phyloP scores from a whole-genome alignment of 1,140 invertebrate species.

The Lysiphlebus fabarum region DNA sequence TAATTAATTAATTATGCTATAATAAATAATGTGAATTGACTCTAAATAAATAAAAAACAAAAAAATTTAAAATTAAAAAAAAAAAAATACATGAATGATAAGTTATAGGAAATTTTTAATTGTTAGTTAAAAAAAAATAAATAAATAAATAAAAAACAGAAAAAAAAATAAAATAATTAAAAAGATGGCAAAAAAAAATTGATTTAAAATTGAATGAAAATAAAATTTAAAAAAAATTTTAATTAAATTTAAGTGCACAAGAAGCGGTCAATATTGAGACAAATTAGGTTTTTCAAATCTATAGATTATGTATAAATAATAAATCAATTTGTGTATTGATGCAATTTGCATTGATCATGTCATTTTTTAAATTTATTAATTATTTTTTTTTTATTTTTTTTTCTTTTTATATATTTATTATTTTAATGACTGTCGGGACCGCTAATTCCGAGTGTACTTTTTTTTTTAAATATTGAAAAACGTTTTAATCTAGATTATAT shows the following conservation, averaged over 20 bases:
- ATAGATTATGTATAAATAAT: background rate
- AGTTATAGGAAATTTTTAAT: constrained; percentile 53
- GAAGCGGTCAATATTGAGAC: constrained; percentile 21
- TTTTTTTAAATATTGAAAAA: too few relatives aligned
- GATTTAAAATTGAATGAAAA: constrained; percentile 26
- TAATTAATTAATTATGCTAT: constrained; percentile 56
- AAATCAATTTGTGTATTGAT: constrained; percentile 28
- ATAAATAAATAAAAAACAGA: constrained; percentile 7
- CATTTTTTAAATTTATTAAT: constrained; percentile 8
- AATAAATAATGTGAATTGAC: constrained; percentile 55
- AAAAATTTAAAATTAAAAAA: constrained; percentile 15
- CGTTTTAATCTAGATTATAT: too few relatives aligned
- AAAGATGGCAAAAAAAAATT: background rate
- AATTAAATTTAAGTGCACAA: constrained; percentile 11
- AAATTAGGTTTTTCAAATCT: constrained; percentile 22
- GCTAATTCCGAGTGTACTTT: too few relatives aligned
- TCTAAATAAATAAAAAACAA: constrained; percentile 44
- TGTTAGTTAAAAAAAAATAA: constrained; percentile 41
- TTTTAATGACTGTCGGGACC: background rate
- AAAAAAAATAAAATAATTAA: constrained; percentile 8
- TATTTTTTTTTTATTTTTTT: constrained; percentile 21
- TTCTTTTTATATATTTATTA: constrained; percentile 21
- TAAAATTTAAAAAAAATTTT: constrained; percentile 8
- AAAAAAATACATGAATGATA: constrained; percentile 47
- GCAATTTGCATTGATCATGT: background rate